Percentiles rank a stretch among this genome's conserved stretches.
Evolutionary conservation across 2,797 vertebrate genomes (phyloP).

Genomic region (Aselliscus stoliczkanus): DNA sequence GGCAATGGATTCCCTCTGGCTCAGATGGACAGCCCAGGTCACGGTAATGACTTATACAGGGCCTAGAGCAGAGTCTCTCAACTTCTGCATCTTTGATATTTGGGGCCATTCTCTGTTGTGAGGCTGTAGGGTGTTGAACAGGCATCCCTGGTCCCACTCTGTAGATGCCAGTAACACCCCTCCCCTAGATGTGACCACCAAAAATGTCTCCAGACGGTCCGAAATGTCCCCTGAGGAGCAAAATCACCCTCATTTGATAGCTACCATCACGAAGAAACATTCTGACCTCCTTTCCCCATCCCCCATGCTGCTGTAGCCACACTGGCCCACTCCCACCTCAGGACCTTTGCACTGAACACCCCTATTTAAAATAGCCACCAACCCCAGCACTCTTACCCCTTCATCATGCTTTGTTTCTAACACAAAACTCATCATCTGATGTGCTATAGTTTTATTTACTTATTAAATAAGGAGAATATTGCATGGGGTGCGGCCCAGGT

Average conservation of each 20-base stretch:
- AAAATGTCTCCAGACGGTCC: neutral
- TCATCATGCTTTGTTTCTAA: neutral
- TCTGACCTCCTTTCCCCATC: too few relatives aligned
- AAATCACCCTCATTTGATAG: neutral
- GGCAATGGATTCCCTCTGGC: neutral
- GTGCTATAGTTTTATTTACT: neutral
- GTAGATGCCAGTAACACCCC: neutral
- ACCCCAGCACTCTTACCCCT: too few relatives aligned
- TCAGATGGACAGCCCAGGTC: neutral
- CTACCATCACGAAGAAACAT: neutral
- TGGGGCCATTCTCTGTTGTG: neutral
- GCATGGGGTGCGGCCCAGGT: accelerated
- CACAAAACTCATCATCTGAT: neutral
- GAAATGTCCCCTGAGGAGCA: neutral
- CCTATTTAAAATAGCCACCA: neutral
- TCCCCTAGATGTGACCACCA: neutral
- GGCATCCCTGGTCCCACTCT: neutral
- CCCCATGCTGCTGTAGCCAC: too few relatives aligned
- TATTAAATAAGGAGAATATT: neutral
- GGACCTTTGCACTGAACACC: neutral
- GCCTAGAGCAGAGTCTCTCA: neutral
- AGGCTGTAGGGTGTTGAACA: too few relatives aligned
- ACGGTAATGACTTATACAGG: neutral
- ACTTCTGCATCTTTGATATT: neutral
- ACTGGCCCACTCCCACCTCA: neutral